Base-by-base conservation (phyloP, 2,797 vertebrate species). In the Spheniscus humboldti region DNA sequence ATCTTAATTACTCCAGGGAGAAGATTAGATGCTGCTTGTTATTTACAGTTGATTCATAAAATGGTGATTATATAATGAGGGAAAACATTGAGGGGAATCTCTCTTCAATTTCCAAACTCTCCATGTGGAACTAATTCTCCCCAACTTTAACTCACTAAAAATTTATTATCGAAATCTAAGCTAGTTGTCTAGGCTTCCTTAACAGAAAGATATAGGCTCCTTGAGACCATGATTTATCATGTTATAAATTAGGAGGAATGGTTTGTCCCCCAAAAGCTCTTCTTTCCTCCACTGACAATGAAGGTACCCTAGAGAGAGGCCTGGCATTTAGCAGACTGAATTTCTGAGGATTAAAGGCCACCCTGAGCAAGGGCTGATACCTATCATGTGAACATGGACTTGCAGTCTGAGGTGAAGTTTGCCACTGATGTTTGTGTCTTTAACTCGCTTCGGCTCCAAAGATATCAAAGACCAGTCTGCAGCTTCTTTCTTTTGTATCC, bases 1-100 rank as follows among this genome's bases (percentile, higher is more conserved):
- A 77, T 88, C 79, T 94, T 94, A 96, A 97, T 97, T 96, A 92
- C 87, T 91, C 96, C 37, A 86, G 95, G 87, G 91, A 96, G 64
- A 91, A 95, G 90, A 97, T 96, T 93, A 92, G 83, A 95, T 89
- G 41, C 9, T 89, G 83, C 90, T 85, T 85, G 77, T 95, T 92
- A 95, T 96, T 94, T 93, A 94, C 73, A 89, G 74, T 92, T 79
- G 81, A 92, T 91, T 96, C 80, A 92, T 96, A 88, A 97, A 96
- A 94, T 89, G 53, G 78, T 92, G 92, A 89, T 97, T 97, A 92
- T 77, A 92, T 92, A 95, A 96, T 81, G 75, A 93, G 62, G 41
- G 68, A 93, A 97, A 97, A 77, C 57, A 83, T 53, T 88, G 72
- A 52, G 10, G 16, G 47, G 62, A 93, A 86, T 83, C 57, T 75